Evolutionary conservation across 2,888 invertebrate genomes (phyloP), one percentile per base, ranked within the genome.

Genomic region (Busseola fusca): DNA sequence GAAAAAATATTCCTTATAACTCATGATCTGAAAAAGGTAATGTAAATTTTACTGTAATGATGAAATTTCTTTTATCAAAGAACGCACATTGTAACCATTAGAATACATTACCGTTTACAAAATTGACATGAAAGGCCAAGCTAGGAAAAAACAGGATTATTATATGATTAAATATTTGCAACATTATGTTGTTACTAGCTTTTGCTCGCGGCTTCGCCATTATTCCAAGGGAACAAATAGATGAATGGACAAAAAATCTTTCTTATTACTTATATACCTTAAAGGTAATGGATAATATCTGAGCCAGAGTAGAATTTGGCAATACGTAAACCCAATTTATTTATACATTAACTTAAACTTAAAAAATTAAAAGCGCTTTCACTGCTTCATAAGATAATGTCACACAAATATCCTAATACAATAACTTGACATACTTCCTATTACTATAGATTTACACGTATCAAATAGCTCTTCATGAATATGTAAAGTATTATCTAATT

Each of bases 401-500:
- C n/a, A 48, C 16, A 52, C 10, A 59, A 54, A 37, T 40, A 70
- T 60, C 54, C 56, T 40, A 60, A 73, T 45, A 63, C 69, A 72
- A 64, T 72, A 59, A 63, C 16, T 57, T 76, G 62, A 64, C 54
- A 70, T 80, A 54, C 58, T 70, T 54, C 52, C 16, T 60, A 57
- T 56, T 40, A 45, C 18, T 67, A 54, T 57, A 54, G 42, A 67
- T 70, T 62, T 58, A 67, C 57, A 40, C 42, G 30, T 25, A 80
- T 58, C n/a, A 34, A 40, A 80, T 80, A 71, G 81, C 64, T 76
- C 48, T 76, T 18, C 59, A 48, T 67, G 58, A 80, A 69, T 76
- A 72, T 65, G 54, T 40, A 48, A 76, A 42, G 18, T 70, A 58
- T 80, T 80, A 78, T 81, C 68, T 73, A 73, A 80, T 68, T 74